phyloP scores from a whole-genome alignment of 2,113 vertebrate genomes.

The Acrocephalus arundinaceus region DNA sequence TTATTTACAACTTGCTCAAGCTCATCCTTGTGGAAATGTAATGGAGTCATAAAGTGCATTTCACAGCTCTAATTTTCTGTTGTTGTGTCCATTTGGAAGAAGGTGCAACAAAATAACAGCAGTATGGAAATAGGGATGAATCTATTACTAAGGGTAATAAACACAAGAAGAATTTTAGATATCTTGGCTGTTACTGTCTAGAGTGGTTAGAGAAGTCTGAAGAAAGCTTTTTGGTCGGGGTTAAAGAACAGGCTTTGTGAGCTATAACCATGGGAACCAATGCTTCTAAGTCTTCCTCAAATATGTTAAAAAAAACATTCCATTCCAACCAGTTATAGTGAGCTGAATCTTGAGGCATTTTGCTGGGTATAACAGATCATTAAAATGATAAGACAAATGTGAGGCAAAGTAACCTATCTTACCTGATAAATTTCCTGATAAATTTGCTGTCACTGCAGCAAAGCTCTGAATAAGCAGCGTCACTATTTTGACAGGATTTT shows the following conservation, averaged over 20 bases:
- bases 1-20: background rate
- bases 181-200: background rate
- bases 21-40: background rate
- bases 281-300: conserved; percentile 2
- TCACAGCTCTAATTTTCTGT: background rate
- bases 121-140: background rate
- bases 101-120: background rate
- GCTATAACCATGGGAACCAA: conserved; percentile 2
- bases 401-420: background rate
- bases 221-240: background rate
- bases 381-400: background rate
- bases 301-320: conserved; percentile 38
- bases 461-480: background rate
- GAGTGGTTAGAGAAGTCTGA: background rate
- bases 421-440: background rate
- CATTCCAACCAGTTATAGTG: background rate
- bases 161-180: background rate
- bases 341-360: background rate
- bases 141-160: background rate
- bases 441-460: background rate
- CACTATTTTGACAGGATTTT: background rate
- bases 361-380: background rate
- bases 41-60: background rate
- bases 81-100: background rate
- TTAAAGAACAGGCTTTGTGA: background rate